Conservation (phyloP, 2,888 invertebrate species). For the Thymelicus sylvestris region DNA sequence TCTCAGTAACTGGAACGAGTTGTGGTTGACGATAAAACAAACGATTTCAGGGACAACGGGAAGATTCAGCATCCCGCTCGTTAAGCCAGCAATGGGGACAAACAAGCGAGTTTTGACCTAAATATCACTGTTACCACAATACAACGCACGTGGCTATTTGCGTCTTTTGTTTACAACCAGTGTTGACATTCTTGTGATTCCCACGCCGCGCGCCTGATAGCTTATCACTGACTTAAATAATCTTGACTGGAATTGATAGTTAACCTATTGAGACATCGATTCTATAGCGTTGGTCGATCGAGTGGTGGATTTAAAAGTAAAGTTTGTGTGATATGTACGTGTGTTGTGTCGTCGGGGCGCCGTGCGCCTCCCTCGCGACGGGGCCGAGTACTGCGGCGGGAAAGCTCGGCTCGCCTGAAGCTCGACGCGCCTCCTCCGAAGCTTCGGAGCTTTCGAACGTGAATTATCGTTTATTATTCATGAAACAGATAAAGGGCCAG, state of each 20-base stretch:
- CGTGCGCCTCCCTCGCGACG: conserved; percentile 41
- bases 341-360: conserved; percentile 31
- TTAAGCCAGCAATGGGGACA: neutral
- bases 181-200: conserved; percentile 6
- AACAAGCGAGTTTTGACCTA: conserved; percentile 18
- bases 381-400: conserved; percentile 33
- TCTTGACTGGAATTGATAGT: no score
- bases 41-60: neutral
- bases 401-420: conserved; percentile 18
- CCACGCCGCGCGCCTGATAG: neutral
- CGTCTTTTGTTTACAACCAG: conserved; percentile 20
- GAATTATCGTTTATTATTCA: conserved; percentile 12
- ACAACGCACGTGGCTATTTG: conserved; percentile 23
- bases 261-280: neutral
- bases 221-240: no score
- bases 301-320: conserved; percentile 26
- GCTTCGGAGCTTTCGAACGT: conserved; percentile 8
- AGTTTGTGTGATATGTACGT: conserved; percentile 37
- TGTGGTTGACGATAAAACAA: neutral
- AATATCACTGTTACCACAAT: conserved; percentile 22
- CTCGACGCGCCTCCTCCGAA: conserved; percentile 11
- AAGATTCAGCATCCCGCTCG: conserved; percentile 2
- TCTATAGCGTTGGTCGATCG: neutral
- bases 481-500: conserved; percentile 7
- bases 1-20: neutral